A percentile compares a stretch with the other conserved stretches of the same genome.
phyloP scores from a whole-genome alignment of 1,140 invertebrate genomes.

The Triops cancriformis region DNA sequence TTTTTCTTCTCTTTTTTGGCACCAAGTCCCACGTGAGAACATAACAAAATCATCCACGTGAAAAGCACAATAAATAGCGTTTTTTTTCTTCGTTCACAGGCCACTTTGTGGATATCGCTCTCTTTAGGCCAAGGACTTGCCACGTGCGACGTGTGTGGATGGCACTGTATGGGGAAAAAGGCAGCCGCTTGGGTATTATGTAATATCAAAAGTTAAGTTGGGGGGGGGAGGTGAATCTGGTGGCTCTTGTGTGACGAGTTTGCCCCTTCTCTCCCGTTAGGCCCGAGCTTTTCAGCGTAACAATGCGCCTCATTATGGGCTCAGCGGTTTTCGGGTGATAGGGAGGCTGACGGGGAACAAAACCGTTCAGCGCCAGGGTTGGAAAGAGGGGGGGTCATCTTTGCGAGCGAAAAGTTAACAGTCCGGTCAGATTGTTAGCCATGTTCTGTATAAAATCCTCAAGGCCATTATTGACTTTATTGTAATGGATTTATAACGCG shows the following conservation, averaged over 20 bases:
- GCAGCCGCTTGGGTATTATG: not conserved
- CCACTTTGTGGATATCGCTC: not conserved
- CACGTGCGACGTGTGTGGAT: constrained; percentile 1
- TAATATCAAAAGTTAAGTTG: not conserved
- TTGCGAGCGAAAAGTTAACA: not conserved
- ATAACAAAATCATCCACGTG: not conserved
- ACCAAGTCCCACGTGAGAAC: not conserved
- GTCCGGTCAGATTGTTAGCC: not conserved
- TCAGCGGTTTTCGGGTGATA: not conserved
- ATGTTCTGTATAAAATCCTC: not conserved
- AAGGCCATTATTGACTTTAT: not conserved
- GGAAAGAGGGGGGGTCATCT: not conserved
- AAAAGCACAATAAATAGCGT: not conserved
- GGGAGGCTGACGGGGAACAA: not conserved
- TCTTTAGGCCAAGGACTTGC: not conserved
- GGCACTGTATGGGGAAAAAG: not conserved
- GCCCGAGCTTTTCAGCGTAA: not conserved
- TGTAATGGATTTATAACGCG: constrained; percentile 5
- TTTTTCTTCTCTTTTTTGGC: not conserved
- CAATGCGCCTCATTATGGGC: not conserved
- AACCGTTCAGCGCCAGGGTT: not conserved
- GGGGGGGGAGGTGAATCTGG: not conserved
- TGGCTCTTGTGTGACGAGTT: not conserved
- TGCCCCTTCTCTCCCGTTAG: not conserved
- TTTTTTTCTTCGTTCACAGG: not conserved